Conservation (phyloP, 2,888 invertebrate genomes). For the Philereme vetulata region DNA sequence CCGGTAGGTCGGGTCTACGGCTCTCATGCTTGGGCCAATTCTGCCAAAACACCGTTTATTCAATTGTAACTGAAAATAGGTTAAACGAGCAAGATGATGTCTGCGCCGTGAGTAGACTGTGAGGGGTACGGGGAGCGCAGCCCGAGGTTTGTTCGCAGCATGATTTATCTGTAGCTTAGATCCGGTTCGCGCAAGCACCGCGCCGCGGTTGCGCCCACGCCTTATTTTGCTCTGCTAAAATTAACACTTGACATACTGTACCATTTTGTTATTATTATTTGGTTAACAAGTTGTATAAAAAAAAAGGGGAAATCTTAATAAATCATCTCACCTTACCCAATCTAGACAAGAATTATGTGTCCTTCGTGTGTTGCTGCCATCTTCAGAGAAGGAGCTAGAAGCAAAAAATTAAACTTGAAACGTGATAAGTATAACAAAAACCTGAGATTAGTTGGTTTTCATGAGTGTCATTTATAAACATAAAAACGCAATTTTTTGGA, state of each 20-base stretch:
- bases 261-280: constrained; percentile 55
- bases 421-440: too few species aligned
- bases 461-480: too few species aligned
- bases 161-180: constrained; percentile 76
- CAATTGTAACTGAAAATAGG: constrained; percentile 39
- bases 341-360: too few species aligned
- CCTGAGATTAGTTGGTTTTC: too few species aligned
- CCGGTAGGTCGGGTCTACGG: constrained; percentile 22
- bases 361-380: too few species aligned
- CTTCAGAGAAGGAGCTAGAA: too few species aligned
- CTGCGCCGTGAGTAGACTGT: constrained; percentile 35
- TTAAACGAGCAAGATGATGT: constrained; percentile 39
- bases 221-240: constrained; percentile 69
- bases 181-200: constrained; percentile 71
- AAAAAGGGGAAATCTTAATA: constrained; percentile 1
- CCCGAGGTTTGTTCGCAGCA: constrained; percentile 55
- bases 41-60: constrained; percentile 38
- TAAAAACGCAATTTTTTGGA: background rate
- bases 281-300: constrained; percentile 16
- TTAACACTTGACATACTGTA: constrained; percentile 63
- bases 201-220: constrained; percentile 67
- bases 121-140: constrained; percentile 40
- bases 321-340: background rate
- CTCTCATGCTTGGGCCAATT: constrained; percentile 31
- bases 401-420: too few species aligned